Base-by-base conservation (phyloP, 2,888 invertebrate genomes). In the Drosophila conformis region DNA sequence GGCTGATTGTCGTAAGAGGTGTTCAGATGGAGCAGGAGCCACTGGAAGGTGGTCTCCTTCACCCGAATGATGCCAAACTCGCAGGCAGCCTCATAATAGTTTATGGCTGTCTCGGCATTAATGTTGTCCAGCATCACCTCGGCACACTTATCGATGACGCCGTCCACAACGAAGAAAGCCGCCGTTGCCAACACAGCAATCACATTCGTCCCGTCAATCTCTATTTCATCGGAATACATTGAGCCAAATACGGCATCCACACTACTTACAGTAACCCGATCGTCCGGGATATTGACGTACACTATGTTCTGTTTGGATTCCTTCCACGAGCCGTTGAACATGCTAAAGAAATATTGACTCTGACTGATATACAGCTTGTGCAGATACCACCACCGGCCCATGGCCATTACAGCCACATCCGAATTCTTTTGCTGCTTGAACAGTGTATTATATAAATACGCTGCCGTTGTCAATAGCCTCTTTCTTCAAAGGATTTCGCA, bases 301-400 rank as follows among this genome's bases (percentile, higher is more conserved):
- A 97, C 95, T 69, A 94, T 94, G 78, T 94, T 94, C 92, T 96
- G 95, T 56, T 94, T 94, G 0, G 96, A 94, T 92, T 97, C 97
- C 83, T 94, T 94, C 97, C 97, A 97, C 4, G 95, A 95, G 6
- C 96, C 97, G 83, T 95, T 96, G 92, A 97, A 97, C 97, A 97
- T 97, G 87, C 96, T 96, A 15, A 95, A 94, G 92, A 97, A 97
- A 91, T 97, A 97, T 0, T 96, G 96, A 89, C 96, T 96, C 94
- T 97, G 97, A 83, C 95, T 95, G 51, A 97, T 94, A 91, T 97
- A 97, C 48, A 97, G 94, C 93, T 96, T 96, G 91, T 97, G 97
- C 49, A 97, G 93, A 84, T 94, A 94, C 95, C 97, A 97, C 71
- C 95, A 95, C 91, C 95, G 95, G 31, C 95, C 95, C 62, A 96